Percentiles rank a stretch among this genome's conserved stretches.
Evolutionary conservation across 2,888 invertebrate species (phyloP).

Genomic region (Pristionchus entomophagus): DNA sequence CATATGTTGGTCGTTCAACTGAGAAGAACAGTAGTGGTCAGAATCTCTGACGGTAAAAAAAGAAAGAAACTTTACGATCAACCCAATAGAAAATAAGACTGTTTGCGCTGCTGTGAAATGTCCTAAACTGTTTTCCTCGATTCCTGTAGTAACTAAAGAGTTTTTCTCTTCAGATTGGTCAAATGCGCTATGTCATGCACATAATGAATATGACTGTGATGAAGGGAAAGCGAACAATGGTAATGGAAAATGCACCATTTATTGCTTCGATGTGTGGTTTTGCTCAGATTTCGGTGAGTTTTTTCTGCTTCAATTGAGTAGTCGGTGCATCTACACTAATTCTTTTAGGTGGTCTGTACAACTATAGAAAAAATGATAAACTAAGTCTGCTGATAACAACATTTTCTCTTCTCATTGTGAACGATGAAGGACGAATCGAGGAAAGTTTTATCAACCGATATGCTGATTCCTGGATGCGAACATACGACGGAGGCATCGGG

Average conservation of each 20-base stretch:
- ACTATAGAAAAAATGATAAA: not conserved
- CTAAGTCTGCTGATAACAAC: not conserved
- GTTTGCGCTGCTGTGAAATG: too few species aligned
- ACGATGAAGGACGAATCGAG: not conserved
- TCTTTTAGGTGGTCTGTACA: not conserved
- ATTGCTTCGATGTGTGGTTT: not conserved
- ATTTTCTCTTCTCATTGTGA: not conserved
- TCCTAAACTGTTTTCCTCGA: too few species aligned
- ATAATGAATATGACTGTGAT: not conserved
- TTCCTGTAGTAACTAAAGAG: too few species aligned
- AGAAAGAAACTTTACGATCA: too few species aligned
- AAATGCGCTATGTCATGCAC: not conserved
- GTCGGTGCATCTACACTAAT: not conserved
- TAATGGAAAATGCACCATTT: not conserved
- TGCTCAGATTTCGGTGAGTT: not conserved
- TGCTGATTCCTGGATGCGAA: not conserved
- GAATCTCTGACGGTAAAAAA: too few species aligned
- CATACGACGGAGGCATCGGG: not conserved
- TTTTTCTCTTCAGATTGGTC: not conserved
- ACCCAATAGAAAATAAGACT: too few species aligned
- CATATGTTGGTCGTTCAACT: too few species aligned
- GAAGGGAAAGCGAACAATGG: not conserved
- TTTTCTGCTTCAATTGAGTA: not conserved
- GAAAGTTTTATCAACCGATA: too few species aligned
- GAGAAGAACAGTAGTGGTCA: too few species aligned